Evolutionary conservation across 2,888 invertebrate species (phyloP).

Genomic region (Acanthosepion esculentum): DNA sequence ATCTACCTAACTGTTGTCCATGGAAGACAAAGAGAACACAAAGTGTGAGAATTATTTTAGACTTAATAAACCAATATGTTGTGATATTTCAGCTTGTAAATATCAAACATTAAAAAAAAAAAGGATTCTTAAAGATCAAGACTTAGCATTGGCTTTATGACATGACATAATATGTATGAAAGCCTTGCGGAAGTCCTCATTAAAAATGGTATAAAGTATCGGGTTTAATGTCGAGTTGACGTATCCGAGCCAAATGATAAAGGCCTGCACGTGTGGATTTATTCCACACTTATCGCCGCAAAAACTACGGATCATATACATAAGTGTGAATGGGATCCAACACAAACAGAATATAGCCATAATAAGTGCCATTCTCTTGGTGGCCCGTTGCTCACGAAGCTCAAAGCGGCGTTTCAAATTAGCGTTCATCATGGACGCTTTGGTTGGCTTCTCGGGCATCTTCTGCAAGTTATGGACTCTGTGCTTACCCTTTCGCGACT

Average conservation of each 20-base stretch:
- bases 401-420: constrained; percentile 69
- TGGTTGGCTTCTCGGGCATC: constrained; percentile 35
- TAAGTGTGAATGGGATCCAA: constrained; percentile 75
- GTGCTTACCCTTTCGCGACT: constrained; percentile 41
- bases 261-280: constrained; percentile 68
- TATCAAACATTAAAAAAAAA: neutral
- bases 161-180: constrained; percentile 60
- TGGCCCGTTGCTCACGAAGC: constrained; percentile 73
- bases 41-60: neutral
- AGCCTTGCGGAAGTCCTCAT: constrained; percentile 74
- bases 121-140: neutral
- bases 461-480: constrained; percentile 42
- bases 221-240: constrained; percentile 74
- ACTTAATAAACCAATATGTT: neutral
- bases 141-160: constrained; percentile 16
- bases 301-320: constrained; percentile 72
- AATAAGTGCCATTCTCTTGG: constrained; percentile 75
- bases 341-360: constrained; percentile 75
- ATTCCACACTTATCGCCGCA: constrained; percentile 65
- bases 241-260: constrained; percentile 75
- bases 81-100: neutral
- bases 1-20: neutral
- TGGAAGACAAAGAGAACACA: neutral
- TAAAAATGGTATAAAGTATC: constrained; percentile 74
- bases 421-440: constrained; percentile 50